phyloP scores from a whole-genome alignment of 2,888 invertebrate species.

The Leistus spinibarbis region DNA sequence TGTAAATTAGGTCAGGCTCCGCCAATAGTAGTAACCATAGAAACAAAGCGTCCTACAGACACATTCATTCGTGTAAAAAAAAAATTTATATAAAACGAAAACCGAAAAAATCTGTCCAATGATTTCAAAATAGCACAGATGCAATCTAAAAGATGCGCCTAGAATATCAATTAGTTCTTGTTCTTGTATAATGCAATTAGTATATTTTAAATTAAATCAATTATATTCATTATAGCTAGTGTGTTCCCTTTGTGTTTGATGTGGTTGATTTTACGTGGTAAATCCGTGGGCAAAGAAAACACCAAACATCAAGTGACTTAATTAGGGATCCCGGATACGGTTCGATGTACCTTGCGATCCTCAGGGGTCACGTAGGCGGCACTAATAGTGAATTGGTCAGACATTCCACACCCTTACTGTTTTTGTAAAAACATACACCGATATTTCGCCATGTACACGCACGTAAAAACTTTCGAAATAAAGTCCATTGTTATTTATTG shows the following conservation, averaged over 20 bases:
- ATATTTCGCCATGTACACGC: neutral
- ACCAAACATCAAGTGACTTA: conserved; percentile 33
- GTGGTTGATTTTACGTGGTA: conserved; percentile 1
- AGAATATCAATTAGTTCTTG: neutral
- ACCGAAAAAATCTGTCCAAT: too few relatives aligned
- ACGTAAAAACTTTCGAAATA: neutral
- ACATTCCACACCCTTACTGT: too few relatives aligned
- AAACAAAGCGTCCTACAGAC: too few relatives aligned
- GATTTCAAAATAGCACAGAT: too few relatives aligned
- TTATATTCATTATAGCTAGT: conserved; percentile 26
- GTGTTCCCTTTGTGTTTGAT: conserved; percentile 4
- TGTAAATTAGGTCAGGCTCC: too few relatives aligned
- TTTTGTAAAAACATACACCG: neutral
- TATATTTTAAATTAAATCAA: conserved; percentile 33
- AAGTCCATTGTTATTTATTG: neutral
- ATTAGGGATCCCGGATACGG: conserved; percentile 10
- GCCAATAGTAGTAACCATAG: too few relatives aligned
- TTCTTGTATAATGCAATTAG: conserved; percentile 15
- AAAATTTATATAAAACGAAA: too few relatives aligned
- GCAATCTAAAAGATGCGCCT: too few relatives aligned
- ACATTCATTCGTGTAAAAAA: too few relatives aligned
- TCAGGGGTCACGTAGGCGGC: conserved; percentile 2
- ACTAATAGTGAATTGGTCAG: neutral
- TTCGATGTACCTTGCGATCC: neutral
- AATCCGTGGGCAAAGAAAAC: conserved; percentile 21